Base-by-base conservation (phyloP, 2,888 invertebrate species). In the Epinotia ramella region DNA sequence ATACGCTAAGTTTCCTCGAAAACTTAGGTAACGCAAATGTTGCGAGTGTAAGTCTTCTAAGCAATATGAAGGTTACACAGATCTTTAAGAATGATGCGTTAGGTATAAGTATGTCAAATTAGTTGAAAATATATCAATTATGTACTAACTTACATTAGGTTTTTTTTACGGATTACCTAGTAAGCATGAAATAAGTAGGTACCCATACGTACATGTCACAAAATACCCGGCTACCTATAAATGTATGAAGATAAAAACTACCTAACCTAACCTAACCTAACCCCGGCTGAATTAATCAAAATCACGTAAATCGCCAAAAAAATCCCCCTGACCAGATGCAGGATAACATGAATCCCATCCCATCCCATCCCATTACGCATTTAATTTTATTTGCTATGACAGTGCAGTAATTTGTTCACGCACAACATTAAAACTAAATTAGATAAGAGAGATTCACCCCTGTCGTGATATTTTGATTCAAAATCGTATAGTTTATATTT, bases 321-420 rank as follows among this genome's bases (percentile, higher is more conserved):
- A 91, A 83, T 81, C 82, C 89, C 87, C 86, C 84, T 82, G 85
- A 88, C 87, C 89, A 91, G 91, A 91, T 92, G 91, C 86, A 89
- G 85, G 88, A 87, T 88, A 91, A 89, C n/a, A n/a, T n/a, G n/a
- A n/a, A n/a, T n/a, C n/a, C n/a, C n/a, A n/a, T n/a, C n/a, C n/a
- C n/a, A n/a, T n/a, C n/a, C n/a, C 89, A 91, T 89, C 87, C 87
- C 87, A 90, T 89, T 89, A 89, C 81, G 81, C 86, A 84, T 87
- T 89, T 88, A 86, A 89, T 89, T 91, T 89, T 87, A 88, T 88
- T 89, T 85, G 81, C 86, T 90, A 92, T 92, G 92, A 93, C 91
- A 91, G 82, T 87, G 92, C 93, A 91, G 88, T 93, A 93, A 93
- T 93, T 90, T 89, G 91, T 91, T 92, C 91, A 92, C 91, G 90